Percentiles rank a stretch among this genome's conserved stretches.
Conservation (phyloP, 1,140 invertebrate genomes). For the Drosophila nebulosa region DNA sequence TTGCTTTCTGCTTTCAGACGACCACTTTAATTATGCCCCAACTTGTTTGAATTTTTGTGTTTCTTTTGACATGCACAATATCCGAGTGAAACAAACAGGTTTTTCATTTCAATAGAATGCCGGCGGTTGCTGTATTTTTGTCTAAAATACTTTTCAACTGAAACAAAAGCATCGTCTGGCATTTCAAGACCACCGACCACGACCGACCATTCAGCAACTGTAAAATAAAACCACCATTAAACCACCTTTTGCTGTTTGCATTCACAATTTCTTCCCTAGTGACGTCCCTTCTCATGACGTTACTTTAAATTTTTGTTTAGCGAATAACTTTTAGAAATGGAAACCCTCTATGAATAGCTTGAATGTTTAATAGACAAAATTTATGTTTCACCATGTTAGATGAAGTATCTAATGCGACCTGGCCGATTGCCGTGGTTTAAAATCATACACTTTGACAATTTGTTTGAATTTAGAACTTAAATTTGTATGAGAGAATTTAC, state of each 20-base stretch:
- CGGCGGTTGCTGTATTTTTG: constrained; percentile 51
- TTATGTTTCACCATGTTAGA: background rate
- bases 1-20: background rate
- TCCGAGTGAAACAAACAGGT: constrained; percentile 42
- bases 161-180: constrained; percentile 52
- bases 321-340: background rate
- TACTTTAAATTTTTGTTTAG: constrained; percentile 3
- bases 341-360: background rate
- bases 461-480: too few relatives aligned
- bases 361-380: background rate
- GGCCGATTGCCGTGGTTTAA: too few relatives aligned
- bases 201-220: constrained; percentile 32
- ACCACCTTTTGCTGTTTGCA: constrained; percentile 40
- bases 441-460: too few relatives aligned
- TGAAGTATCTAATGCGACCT: background rate
- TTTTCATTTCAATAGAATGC: constrained; percentile 54
- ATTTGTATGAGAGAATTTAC: too few relatives aligned
- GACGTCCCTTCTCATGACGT: constrained; percentile 14
- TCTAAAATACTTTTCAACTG: constrained; percentile 33
- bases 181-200: constrained; percentile 33
- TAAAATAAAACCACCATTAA: constrained; percentile 30
- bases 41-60: constrained; percentile 11
- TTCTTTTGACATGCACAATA: background rate
- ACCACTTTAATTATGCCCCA: constrained; percentile 26
- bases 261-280: background rate